phyloP scores from a whole-genome alignment of 1,140 invertebrate genomes.

The Zaprionus lachaisei region DNA sequence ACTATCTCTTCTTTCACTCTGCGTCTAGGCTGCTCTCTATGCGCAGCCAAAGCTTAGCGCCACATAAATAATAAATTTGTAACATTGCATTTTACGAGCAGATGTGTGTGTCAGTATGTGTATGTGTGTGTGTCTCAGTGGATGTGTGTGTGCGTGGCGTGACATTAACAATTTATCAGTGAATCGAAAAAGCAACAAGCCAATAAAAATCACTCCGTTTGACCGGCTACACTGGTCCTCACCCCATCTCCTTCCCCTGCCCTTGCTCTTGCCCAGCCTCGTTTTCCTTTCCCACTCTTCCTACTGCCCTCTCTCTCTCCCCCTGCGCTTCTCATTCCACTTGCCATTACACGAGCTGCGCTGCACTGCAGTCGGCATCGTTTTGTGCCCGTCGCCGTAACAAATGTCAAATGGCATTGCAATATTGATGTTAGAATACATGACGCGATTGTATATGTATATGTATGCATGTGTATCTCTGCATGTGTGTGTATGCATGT shows the following conservation, averaged over 20 bases:
- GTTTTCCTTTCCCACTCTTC: neutral
- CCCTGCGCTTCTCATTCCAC: neutral
- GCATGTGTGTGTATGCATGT: neutral
- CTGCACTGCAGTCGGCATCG: conserved; percentile 26
- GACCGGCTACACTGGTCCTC: conserved; percentile 63
- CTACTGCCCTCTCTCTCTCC: neutral
- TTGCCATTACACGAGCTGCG: conserved; percentile 14
- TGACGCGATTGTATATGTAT: conserved; percentile 27
- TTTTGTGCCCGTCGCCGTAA: conserved; percentile 32
- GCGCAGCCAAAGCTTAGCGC: conserved; percentile 72
- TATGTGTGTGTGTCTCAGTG: conserved; percentile 19
- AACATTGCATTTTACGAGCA: conserved; percentile 67
- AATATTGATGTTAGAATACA: conserved; percentile 68
- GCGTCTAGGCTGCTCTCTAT: conserved; percentile 16
- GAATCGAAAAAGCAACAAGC: conserved; percentile 79
- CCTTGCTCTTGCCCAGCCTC: neutral
- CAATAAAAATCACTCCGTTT: conserved; percentile 80
- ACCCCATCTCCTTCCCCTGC: conserved; percentile 6
- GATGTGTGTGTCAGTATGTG: conserved; percentile 29
- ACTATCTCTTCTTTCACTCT: neutral
- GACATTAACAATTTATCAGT: conserved; percentile 80
- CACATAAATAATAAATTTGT: conserved; percentile 80
- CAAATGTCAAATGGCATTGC: conserved; percentile 64
- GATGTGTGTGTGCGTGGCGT: conserved; percentile 40
- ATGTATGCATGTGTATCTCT: neutral